These are phyloP conservation scores for Nephila pilipes DNA, from an alignment of 1,140 invertebrate species.

Conservation along the genomic window DNA sequence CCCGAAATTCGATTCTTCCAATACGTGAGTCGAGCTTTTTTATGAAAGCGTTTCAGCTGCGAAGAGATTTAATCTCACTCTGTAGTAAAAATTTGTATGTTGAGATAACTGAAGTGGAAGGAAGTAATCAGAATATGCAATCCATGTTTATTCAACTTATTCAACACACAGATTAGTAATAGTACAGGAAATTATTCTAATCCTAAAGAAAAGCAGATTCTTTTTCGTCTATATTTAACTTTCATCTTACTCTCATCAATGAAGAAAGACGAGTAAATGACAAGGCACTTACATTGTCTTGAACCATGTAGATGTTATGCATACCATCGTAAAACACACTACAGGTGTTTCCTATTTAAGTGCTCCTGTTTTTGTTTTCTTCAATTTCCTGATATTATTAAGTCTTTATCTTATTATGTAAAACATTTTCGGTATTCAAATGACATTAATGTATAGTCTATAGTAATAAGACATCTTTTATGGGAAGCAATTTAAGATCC, in stretches of 20 bases:
- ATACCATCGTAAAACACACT: background rate
- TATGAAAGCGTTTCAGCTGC: conserved; percentile 27
- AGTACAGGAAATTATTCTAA: background rate
- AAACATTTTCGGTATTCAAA: background rate
- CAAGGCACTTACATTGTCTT: background rate
- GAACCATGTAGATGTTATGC: conserved; percentile 20
- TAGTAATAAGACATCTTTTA: background rate
- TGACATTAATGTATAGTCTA: background rate
- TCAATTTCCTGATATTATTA: background rate
- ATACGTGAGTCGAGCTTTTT: conserved; percentile 10
- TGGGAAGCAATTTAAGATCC: too few relatives aligned
- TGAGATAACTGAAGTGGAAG: background rate
- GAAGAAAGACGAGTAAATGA: background rate
- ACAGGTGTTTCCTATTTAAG: background rate
- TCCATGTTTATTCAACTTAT: conserved; percentile 10
- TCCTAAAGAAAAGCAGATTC: background rate
- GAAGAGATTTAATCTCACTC: background rate
- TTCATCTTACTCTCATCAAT: background rate
- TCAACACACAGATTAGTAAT: conserved; percentile 1
- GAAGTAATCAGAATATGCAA: background rate
- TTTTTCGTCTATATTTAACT: background rate
- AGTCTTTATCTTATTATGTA: background rate
- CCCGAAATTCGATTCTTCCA: conserved; percentile 52
- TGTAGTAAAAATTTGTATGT: background rate
- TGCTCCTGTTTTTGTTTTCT: background rate